These are phyloP conservation scores for Ferrisia virgata DNA, from an alignment of 2,888 invertebrate species.

Conservation along the genomic window DNA sequence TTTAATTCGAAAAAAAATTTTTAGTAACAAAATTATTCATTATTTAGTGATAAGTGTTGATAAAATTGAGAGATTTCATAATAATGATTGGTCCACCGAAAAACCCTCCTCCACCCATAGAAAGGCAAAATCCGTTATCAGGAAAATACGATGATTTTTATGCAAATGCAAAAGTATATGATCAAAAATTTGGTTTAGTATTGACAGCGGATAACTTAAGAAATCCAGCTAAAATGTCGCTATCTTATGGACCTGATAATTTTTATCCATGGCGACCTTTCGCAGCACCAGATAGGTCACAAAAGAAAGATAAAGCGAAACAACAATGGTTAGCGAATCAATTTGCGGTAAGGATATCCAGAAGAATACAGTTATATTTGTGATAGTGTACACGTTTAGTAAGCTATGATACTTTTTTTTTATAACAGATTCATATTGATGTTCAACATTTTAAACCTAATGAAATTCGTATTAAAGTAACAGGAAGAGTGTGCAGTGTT, in stretches of 20 bases:
- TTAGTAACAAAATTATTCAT: too few relatives aligned
- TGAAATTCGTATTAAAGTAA: slow-evolving; percentile 29
- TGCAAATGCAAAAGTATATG: slow-evolving; percentile 35
- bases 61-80: neutral
- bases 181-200: slow-evolving; percentile 37
- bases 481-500: neutral
- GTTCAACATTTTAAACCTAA: slow-evolving; percentile 35
- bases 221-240: slow-evolving; percentile 39
- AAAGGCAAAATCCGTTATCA: neutral
- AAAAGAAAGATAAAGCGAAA: neutral
- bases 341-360: slow-evolving; percentile 29
- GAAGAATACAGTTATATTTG: too few relatives aligned
- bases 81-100: neutral
- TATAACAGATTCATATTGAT: slow-evolving; percentile 24
- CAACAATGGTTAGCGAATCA: neutral
- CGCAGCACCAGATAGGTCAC: neutral
- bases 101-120: neutral
- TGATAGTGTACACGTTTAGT: neutral
- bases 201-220: slow-evolving; percentile 27
- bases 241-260: slow-evolving; percentile 34
- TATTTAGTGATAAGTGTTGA: neutral
- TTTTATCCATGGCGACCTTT: slow-evolving; percentile 36
- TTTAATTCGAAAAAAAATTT: neutral
- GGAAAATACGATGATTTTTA: slow-evolving; percentile 38
- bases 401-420: neutral